Conservation (phyloP, 1,140 invertebrate species). For the Babylonia areolata region DNA sequence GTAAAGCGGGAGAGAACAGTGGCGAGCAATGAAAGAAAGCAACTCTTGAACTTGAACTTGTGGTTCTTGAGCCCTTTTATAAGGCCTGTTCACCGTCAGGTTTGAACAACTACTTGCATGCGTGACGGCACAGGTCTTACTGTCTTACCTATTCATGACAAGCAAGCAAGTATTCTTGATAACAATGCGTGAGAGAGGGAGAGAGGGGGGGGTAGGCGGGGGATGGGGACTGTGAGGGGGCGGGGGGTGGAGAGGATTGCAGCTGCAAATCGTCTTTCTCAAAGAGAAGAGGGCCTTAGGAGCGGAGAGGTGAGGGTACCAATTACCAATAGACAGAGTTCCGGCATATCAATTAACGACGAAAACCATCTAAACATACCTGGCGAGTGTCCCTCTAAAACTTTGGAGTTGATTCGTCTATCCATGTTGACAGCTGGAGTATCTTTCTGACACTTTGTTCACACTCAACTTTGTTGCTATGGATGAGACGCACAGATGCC, state of each 20-base stretch:
- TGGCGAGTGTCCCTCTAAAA: conserved; percentile 23
- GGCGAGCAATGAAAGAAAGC: no score
- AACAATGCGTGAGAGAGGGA: background rate
- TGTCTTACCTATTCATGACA: no score
- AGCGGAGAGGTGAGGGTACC: background rate
- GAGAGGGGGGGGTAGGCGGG: background rate
- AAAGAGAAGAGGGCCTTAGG: background rate
- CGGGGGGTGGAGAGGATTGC: background rate
- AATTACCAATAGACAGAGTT: background rate
- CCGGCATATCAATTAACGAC: background rate
- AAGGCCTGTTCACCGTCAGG: no score
- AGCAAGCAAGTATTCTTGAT: no score
- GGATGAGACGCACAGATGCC: background rate
- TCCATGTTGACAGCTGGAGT: background rate
- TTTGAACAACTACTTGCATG: no score
- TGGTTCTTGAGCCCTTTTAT: no score
- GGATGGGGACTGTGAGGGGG: background rate
- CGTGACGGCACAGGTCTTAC: no score
- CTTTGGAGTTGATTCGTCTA: background rate
- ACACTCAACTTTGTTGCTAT: background rate
- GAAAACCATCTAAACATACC: background rate
- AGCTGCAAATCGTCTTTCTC: no score
- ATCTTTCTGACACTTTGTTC: background rate
- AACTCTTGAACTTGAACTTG: no score
- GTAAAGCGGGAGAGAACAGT: no score